Conservation (phyloP, 2,113 vertebrate species). For the Solea solea region DNA sequence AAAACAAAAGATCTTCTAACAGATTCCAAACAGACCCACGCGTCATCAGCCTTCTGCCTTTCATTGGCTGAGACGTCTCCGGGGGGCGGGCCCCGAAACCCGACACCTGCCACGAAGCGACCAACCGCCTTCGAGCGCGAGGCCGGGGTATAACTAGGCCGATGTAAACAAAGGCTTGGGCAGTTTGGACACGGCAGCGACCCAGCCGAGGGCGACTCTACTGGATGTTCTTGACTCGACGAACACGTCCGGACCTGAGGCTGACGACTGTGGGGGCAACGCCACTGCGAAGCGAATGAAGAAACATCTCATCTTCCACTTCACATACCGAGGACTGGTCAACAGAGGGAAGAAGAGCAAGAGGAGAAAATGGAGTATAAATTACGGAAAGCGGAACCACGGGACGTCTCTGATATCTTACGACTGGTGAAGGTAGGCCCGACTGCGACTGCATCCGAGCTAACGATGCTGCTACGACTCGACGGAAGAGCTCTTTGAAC, state of each 20-base stretch:
- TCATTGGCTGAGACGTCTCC: slow-evolving; percentile 23
- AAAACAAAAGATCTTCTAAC: slow-evolving; percentile 20
- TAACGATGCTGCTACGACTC: too few relatives aligned
- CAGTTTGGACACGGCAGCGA: slow-evolving; percentile 60
- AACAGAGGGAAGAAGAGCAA: slow-evolving; percentile 95
- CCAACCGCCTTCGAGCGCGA: slow-evolving; percentile 30
- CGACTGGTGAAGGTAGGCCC: slow-evolving; percentile 91
- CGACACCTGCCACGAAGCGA: rapidly evolving
- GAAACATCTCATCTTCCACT: slow-evolving; percentile 93
- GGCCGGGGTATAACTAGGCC: slow-evolving; percentile 44
- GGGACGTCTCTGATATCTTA: slow-evolving; percentile 90
- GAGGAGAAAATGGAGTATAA: slow-evolving; percentile 96
- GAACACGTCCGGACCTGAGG: slow-evolving; percentile 86
- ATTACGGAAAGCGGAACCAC: slow-evolving; percentile 88
- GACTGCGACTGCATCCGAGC: too few relatives aligned
- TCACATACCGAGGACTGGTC: slow-evolving; percentile 94
- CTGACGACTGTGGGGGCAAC: slow-evolving; percentile 88
- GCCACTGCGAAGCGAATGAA: slow-evolving; percentile 94
- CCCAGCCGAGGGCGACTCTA: slow-evolving; percentile 30
- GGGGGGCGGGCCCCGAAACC: slow-evolving; percentile 28
- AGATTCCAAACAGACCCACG: not conserved
- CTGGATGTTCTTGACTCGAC: slow-evolving; percentile 72
- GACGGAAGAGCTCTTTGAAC: too few relatives aligned
- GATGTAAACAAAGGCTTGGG: slow-evolving; percentile 54
- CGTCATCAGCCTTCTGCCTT: not conserved